Conservation (phyloP, 1,140 invertebrate genomes). For the Platyscapa corneri region DNA sequence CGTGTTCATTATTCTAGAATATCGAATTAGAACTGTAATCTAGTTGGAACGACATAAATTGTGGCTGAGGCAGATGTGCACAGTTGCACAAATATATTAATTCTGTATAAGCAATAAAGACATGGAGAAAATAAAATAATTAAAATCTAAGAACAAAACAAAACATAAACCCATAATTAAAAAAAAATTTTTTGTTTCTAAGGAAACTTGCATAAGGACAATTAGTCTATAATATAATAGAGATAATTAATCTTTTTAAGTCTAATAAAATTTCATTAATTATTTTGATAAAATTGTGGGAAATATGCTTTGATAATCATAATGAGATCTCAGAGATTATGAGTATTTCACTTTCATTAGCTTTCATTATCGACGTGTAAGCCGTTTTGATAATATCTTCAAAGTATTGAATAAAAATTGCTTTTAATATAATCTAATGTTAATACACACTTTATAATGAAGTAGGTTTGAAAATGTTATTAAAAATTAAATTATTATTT, state of each 20-base stretch:
- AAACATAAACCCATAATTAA: not conserved
- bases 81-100: not conserved
- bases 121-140: not conserved
- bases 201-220: too few species aligned
- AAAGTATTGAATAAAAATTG: too few species aligned
- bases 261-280: not conserved
- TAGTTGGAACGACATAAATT: conserved; percentile 5
- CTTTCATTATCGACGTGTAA: too few species aligned
- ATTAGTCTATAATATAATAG: not conserved
- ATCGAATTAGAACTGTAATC: not conserved
- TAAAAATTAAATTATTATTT: too few species aligned
- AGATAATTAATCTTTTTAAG: not conserved
- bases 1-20: conserved; percentile 22
- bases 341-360: too few species aligned
- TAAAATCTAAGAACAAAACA: too few species aligned
- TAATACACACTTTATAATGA: too few species aligned
- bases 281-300: not conserved
- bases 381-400: too few species aligned
- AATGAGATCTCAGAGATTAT: not conserved
- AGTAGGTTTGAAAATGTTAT: too few species aligned
- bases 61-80: not conserved
- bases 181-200: not conserved
- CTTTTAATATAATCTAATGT: too few species aligned
- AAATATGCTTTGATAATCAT: not conserved
- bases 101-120: not conserved